Evolutionary conservation across 2,113 vertebrate genomes (phyloP).

Genomic region (Rhegmatorhina hoffmannsi): DNA sequence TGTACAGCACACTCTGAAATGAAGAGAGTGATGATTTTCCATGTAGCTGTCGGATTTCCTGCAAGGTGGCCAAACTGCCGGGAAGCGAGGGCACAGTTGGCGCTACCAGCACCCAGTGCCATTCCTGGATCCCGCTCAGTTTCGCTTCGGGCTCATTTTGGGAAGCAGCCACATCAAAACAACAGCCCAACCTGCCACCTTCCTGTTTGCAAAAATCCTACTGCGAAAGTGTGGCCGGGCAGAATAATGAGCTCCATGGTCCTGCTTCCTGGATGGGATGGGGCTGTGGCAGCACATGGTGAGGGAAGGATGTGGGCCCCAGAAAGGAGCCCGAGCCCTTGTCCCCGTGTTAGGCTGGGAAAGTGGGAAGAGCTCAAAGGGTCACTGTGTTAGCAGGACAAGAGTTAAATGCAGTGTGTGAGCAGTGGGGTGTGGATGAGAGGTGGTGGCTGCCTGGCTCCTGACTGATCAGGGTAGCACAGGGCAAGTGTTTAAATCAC

Average conservation of each 20-base stretch:
- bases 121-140: neutral
- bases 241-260: accelerated
- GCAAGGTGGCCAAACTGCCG: neutral
- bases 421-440: neutral
- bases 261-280: neutral
- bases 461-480: neutral
- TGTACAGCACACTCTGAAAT: neutral
- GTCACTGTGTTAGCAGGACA: neutral
- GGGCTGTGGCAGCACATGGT: neutral
- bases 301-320: neutral
- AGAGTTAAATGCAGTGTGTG: neutral
- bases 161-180: neutral
- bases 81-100: neutral
- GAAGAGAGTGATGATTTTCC: neutral
- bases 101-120: neutral
- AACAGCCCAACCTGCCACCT: neutral
- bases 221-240: accelerated
- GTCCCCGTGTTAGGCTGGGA: accelerated
- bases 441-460: neutral
- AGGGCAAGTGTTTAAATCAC: neutral
- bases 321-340: accelerated
- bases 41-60: neutral
- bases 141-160: neutral
- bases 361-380: neutral
- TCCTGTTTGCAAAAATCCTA: neutral